A percentile compares a stretch with the other conserved stretches of the same genome.
These are phyloP conservation scores for Chaetogeoica ovagalla DNA, from an alignment of 2,888 invertebrate species.

Conservation along the genomic window DNA sequence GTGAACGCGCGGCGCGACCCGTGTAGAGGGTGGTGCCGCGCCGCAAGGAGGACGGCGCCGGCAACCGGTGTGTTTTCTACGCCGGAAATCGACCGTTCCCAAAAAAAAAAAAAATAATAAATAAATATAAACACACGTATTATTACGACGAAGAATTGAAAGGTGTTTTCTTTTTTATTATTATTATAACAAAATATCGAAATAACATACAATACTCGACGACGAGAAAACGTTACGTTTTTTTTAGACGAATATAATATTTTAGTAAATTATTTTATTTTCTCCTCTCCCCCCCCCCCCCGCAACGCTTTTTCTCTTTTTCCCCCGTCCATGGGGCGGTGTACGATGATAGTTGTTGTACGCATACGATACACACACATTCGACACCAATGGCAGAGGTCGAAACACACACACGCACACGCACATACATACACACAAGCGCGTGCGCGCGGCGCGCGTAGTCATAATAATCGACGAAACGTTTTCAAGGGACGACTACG, in stretches of 20 bases:
- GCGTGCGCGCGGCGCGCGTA: neutral
- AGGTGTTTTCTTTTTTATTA: conserved; percentile 17
- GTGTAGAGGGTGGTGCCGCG: neutral
- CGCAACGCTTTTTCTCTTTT: neutral
- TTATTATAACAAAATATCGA: neutral
- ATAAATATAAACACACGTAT: too few species aligned
- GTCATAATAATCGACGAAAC: conserved; percentile 28
- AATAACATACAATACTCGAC: conserved; percentile 2
- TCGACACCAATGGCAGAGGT: conserved; percentile 30
- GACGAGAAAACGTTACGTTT: neutral
- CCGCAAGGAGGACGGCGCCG: neutral
- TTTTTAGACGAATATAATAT: conserved; percentile 15
- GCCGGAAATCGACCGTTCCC: conserved; percentile 50
- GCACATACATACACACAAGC: too few species aligned
- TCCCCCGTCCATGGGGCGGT: neutral
- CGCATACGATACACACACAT: conserved; percentile 13
- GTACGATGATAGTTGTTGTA: too few species aligned
- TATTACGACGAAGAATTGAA: conserved; percentile 9
- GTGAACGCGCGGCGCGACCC: neutral
- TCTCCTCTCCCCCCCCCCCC: too few species aligned
- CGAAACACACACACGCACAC: conserved; percentile 2
- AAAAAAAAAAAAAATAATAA: too few species aligned
- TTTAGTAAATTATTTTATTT: neutral
- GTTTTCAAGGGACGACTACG: conserved; percentile 13
- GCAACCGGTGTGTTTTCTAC: conserved; percentile 25